Evolutionary conservation across 2,888 invertebrate genomes (phyloP).

Genomic region (Hyles lineata): DNA sequence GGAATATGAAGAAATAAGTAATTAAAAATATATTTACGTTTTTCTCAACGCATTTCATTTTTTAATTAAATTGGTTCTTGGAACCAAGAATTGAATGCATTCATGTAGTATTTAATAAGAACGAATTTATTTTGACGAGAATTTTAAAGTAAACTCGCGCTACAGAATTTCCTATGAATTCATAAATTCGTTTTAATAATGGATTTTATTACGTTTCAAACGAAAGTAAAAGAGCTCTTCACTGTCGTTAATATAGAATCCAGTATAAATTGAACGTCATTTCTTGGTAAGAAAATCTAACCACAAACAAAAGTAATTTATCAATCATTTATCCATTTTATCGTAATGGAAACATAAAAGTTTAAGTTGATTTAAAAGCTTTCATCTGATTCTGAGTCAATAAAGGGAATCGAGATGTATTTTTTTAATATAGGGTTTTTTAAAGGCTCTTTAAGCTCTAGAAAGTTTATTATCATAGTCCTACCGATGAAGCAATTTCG

Average conservation of each 20-base stretch:
- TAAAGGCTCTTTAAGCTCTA: background rate
- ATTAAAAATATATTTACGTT: no score
- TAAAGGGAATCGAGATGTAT: background rate
- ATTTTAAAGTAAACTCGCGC: no score
- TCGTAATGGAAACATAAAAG: conserved; percentile 2
- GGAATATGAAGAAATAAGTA: no score
- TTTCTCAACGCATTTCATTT: no score
- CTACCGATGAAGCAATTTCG: no score
- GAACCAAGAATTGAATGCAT: no score
- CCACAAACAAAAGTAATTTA: background rate
- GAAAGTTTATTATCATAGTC: no score
- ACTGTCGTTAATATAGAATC: background rate
- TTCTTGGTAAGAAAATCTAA: background rate
- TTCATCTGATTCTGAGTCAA: background rate
- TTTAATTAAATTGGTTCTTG: no score
- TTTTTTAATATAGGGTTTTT: background rate
- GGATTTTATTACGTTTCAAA: background rate
- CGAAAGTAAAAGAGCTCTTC: background rate
- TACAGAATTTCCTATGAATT: background rate
- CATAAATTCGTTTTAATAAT: background rate
- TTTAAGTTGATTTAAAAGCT: background rate
- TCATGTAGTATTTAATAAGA: no score
- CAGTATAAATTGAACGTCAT: background rate
- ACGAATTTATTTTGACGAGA: no score
- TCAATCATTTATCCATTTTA: background rate